Base-by-base conservation (phyloP, 2,888 invertebrate genomes). In the Cactoblastis cactorum region DNA sequence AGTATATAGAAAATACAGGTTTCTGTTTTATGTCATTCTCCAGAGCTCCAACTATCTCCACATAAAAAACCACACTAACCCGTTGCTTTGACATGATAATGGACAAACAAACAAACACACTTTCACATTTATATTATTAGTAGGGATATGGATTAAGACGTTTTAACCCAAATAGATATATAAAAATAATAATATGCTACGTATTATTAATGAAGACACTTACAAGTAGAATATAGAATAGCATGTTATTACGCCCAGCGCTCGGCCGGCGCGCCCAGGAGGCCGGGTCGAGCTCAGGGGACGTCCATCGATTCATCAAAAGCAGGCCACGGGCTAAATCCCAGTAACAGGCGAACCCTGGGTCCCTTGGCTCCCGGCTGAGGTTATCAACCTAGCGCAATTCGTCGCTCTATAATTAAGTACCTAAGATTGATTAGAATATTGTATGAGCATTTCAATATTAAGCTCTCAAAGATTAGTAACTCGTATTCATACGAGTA, bases 241-340 rank as follows among this genome's bases (percentile, higher is more conserved):
- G 28, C 43, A 17, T 9, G 28, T 32, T 32, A 43, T 32, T 43
- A 28, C 43, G 41, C 11, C 18, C 32, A 39, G 24, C 39, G 39
- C 6, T 34, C 41, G 48, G 39, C 48, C 48, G n/a, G 9, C 17
- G 49, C 51, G 41, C 62, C 62, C 53, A 51, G 52, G 68, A 66
- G 34, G 67, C 55, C 70, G 65, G 60, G 67, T 59, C 58, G 56
- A 56, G 54, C 77, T 65, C 65, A 39, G 17, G 75, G 68, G 77
- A 71, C 57, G 53, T 58, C 72, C 71, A 74, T 76, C 74, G 73
- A 76, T 76, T 75, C 68, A 74, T 74, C 74, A 71, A 69, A 71
- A 71, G 67, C 70, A 72, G 69, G 68, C 68, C 69, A 64, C 58
- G 62, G 61, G 65, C 58, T 54, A 50, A 63, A 67, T 65, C 63